These are phyloP conservation scores for Cinclus mexicanus DNA, from an alignment of 2,113 vertebrate genomes.

Conservation along the genomic window DNA sequence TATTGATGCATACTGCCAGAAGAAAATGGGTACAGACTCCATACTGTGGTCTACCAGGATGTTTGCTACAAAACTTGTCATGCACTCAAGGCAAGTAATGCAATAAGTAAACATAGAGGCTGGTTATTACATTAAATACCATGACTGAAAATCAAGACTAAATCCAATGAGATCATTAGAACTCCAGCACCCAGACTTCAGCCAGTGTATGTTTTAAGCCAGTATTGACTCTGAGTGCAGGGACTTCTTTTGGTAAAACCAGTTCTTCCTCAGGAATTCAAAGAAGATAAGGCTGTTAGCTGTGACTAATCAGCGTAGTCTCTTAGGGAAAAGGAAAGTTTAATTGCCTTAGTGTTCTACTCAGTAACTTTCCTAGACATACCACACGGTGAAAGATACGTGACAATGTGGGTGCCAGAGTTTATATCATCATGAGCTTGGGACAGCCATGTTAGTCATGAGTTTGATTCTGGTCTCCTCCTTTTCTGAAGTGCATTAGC, in stretches of 20 bases:
- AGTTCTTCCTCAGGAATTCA: conserved; percentile 3
- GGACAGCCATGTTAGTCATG: conserved; percentile 47
- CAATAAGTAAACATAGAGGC: background rate
- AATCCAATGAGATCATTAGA: background rate
- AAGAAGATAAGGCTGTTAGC: conserved; percentile 20
- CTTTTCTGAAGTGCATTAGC: conserved; percentile 36
- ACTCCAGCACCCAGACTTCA: background rate
- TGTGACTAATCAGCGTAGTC: conserved; percentile 43
- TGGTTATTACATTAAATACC: background rate
- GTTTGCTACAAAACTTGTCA: background rate
- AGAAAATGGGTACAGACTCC: background rate
- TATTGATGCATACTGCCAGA: background rate
- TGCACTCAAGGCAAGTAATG: background rate
- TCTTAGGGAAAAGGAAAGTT: conserved; percentile 22
- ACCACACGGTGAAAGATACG: conserved; percentile 40
- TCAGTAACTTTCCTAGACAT: conserved; percentile 42
- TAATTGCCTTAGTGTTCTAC: conserved; percentile 21
- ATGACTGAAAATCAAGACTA: background rate
- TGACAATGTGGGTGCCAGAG: conserved; percentile 58
- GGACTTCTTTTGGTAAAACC: background rate
- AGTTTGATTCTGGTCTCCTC: conserved; percentile 35
- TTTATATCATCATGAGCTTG: conserved; percentile 24
- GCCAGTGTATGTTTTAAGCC: background rate
- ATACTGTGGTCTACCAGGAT: background rate
- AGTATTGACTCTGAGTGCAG: background rate